Evolutionary conservation across 2,888 invertebrate species (phyloP).

Genomic region (Aproaerema taeniolella): DNA sequence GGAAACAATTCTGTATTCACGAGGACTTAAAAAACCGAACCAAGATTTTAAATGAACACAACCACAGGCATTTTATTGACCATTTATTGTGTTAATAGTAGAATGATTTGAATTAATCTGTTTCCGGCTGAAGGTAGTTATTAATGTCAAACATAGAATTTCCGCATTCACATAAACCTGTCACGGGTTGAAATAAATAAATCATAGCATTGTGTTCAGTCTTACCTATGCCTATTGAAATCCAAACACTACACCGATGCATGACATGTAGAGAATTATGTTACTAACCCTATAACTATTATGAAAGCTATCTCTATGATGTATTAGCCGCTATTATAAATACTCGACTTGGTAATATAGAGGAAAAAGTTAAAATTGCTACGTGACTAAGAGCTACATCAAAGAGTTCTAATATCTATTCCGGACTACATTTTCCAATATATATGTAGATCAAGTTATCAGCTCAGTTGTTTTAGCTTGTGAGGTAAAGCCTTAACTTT

Average conservation of each 20-base stretch:
- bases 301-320: slow-evolving; percentile 21
- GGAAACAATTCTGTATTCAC: slow-evolving; percentile 40
- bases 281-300: slow-evolving; percentile 35
- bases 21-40: slow-evolving; percentile 27
- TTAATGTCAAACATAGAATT: slow-evolving; percentile 5
- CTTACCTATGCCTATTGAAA: slow-evolving; percentile 53
- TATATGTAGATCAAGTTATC: slow-evolving; percentile 52
- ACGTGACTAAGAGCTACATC: slow-evolving; percentile 36
- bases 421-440: slow-evolving; percentile 54
- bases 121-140: too few relatives aligned
- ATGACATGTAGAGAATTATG: slow-evolving; percentile 47
- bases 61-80: too few relatives aligned
- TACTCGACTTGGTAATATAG: slow-evolving; percentile 29
- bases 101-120: slow-evolving; percentile 1
- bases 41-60: too few relatives aligned
- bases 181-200: slow-evolving; percentile 13
- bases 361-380: slow-evolving; percentile 39
- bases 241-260: slow-evolving; percentile 45
- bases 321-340: slow-evolving; percentile 40
- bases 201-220: slow-evolving; percentile 42
- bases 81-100: too few relatives aligned
- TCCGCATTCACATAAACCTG: slow-evolving; percentile 13
- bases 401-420: slow-evolving; percentile 26
- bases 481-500: slow-evolving; percentile 10
- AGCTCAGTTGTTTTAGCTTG: slow-evolving; percentile 43